Conservation (phyloP, 2,797 vertebrate genomes). For the Amniataba percoides region DNA sequence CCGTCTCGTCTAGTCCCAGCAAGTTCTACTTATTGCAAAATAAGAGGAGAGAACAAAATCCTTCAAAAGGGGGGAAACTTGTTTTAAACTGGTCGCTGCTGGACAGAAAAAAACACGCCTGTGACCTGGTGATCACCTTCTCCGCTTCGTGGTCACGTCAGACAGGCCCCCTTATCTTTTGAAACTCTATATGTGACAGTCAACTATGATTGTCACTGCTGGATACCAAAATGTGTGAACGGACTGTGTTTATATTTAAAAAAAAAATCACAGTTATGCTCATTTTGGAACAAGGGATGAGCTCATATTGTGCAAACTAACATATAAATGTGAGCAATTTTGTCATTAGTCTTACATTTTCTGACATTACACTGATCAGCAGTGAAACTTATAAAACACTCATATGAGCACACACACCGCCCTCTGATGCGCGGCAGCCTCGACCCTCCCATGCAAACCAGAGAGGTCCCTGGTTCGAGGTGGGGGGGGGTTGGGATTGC, state of each 20-base stretch:
- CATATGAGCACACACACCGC: conserved; percentile 30
- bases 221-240: background rate
- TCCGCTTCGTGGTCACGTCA: conserved; percentile 16
- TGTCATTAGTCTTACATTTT: conserved; percentile 28
- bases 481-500: conserved; percentile 71
- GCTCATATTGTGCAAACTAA: background rate
- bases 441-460: conserved; percentile 29
- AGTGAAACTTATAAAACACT: conserved; percentile 51
- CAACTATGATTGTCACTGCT: background rate
- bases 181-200: background rate
- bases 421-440: conserved; percentile 30
- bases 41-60: conserved; percentile 13
- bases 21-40: conserved; percentile 49
- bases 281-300: background rate
- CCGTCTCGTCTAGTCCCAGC: conserved; percentile 45
- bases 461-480: conserved; percentile 61
- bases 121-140: conserved; percentile 35
- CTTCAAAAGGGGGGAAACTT: background rate
- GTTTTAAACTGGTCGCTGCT: conserved; percentile 27
- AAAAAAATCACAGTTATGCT: background rate
- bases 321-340: background rate
- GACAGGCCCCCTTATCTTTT: background rate
- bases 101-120: conserved; percentile 7
- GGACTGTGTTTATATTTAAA: background rate
- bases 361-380: conserved; percentile 24